Base-by-base conservation (phyloP, 1,140 invertebrate species). In the Drosophila repleta region DNA sequence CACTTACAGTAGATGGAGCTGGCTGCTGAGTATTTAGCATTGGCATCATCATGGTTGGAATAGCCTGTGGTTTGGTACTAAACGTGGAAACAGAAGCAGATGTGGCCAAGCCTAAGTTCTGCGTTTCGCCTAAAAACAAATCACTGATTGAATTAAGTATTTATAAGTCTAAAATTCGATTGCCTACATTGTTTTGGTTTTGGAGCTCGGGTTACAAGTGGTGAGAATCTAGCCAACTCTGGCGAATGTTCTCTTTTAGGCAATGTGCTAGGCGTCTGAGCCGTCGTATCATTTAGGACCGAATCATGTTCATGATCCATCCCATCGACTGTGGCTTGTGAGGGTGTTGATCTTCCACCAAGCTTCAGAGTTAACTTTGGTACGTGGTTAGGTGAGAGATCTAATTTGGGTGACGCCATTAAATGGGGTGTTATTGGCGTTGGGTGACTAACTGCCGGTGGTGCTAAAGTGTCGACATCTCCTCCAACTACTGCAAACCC, bases 281-380 rank as follows among this genome's bases (percentile, higher is more conserved):
- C 7, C n/a, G n/a, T 29, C 8, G 8, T 10, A 15, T 63, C 32
- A 17, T 32, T n/a, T 52, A 63, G 45, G 21, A 15, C 1, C 37
- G 41, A 10, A 26, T 79, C 57, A 24, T 24, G 39, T 0, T 68
- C 41, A 3, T 29, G 2, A 29, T 35, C 32, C n/a, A 63, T 29
- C 46, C 58, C 45, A 26, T 29, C 15, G 21, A 13, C 6, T 35
- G 32, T 35, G 11, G 41, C 4, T n/a, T 69, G 35, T 43, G 63
- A 35, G 11, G 76, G 62, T 21, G 80, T 72, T 29, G 84, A 76
- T 32, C 74, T 79, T 10, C 70, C 73, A 71, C 94, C 94, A 37
- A 97, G 91, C 92, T 97, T 97, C 10, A 97, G 92, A 3, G 96
- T 97, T 32, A 97, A 92, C 92, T 97, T 97, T 11, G 96, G 96